Evolutionary conservation across 2,113 vertebrate genomes (phyloP).

Genomic region (Pachypanchax playfairii): DNA sequence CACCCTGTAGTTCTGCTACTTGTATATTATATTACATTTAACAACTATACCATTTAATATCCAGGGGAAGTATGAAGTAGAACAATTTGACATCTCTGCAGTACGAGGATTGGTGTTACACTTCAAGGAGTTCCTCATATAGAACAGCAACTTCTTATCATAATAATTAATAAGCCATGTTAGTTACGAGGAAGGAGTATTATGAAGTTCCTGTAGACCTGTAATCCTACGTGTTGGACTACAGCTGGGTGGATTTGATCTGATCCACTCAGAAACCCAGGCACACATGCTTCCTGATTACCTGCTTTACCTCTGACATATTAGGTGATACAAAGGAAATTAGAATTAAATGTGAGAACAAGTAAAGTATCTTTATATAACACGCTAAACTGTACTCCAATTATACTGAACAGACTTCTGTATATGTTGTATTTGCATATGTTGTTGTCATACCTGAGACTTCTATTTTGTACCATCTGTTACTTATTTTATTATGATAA

Average conservation of each 20-base stretch:
- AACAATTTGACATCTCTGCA: slow-evolving; percentile 11
- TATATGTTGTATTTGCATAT: no score
- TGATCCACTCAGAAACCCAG: neutral
- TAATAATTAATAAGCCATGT: slow-evolving; percentile 38
- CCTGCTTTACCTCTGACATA: no score
- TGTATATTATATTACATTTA: neutral
- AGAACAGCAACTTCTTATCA: slow-evolving; percentile 21
- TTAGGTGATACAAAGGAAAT: no score
- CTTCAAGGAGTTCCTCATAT: slow-evolving; percentile 8
- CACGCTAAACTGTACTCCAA: slow-evolving; percentile 3
- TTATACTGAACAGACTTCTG: neutral
- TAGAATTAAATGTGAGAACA: no score
- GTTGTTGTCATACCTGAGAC: slow-evolving; percentile 1
- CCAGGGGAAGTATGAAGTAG: neutral
- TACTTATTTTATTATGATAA: slow-evolving; percentile 45
- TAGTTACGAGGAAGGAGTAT: slow-evolving; percentile 2
- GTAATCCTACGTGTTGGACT: no score
- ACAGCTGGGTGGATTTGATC: neutral
- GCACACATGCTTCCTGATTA: no score
- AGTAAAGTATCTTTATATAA: no score
- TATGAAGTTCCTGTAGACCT: slow-evolving; percentile 26
- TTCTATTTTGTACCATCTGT: slow-evolving; percentile 21
- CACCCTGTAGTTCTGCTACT: neutral
- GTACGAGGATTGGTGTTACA: slow-evolving; percentile 22
- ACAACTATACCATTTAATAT: slow-evolving; percentile 12